Conservation (phyloP, 2,797 vertebrate species). For the Brotula barbata region DNA sequence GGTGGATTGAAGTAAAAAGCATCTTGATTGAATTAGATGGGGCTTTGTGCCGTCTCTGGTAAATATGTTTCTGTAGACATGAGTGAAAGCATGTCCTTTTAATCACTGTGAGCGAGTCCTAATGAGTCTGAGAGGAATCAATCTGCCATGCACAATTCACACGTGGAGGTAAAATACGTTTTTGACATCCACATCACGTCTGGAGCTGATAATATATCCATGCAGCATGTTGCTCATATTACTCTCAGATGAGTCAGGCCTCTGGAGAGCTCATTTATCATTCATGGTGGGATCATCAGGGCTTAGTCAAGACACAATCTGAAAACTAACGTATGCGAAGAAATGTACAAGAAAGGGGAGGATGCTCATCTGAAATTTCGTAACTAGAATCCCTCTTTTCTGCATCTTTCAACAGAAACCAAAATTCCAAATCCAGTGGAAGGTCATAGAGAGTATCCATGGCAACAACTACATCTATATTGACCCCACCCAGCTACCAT, state of each 20-base stretch:
- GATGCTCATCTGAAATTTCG: slow-evolving; percentile 15
- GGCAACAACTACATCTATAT: slow-evolving; percentile 99
- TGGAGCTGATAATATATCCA: slow-evolving; percentile 39
- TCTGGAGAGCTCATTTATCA: slow-evolving; percentile 36
- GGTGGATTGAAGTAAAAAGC: slow-evolving; percentile 33
- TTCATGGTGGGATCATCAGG: slow-evolving; percentile 41
- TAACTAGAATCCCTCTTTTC: background rate
- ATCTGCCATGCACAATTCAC: slow-evolving; percentile 39
- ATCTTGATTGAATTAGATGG: slow-evolving; percentile 9
- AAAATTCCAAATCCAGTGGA: slow-evolving; percentile 99
- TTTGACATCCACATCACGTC: slow-evolving; percentile 44
- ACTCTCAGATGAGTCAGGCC: slow-evolving; percentile 64
- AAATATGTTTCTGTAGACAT: slow-evolving; percentile 7
- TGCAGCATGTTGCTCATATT: slow-evolving; percentile 25
- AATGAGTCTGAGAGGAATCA: slow-evolving; percentile 59
- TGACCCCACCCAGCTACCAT: slow-evolving; percentile 95
- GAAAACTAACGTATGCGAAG: slow-evolving; percentile 39
- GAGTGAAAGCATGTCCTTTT: slow-evolving; percentile 31
- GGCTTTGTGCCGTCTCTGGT: slow-evolving; percentile 18
- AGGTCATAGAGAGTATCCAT: slow-evolving; percentile 97
- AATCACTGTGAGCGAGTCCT: slow-evolving; percentile 53
- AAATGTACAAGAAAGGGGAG: slow-evolving; percentile 18
- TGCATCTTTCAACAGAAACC: slow-evolving; percentile 84
- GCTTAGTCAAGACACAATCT: slow-evolving; percentile 38
- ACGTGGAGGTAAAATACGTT: slow-evolving; percentile 33